Conservation (phyloP, 2,888 invertebrate species). For the Machimus atricapillus region DNA sequence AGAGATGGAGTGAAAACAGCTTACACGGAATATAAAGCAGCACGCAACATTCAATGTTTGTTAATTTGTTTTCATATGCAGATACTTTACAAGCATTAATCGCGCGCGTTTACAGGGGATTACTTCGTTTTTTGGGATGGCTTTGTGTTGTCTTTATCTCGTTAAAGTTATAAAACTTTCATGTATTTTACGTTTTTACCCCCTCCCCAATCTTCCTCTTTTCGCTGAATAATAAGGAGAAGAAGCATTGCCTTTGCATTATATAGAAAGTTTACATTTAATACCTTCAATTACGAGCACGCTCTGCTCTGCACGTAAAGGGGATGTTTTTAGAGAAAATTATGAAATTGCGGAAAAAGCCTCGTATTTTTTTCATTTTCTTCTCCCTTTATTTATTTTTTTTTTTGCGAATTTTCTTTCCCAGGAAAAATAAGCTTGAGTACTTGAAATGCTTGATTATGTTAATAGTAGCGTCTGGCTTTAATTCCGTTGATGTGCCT, state of each 20-base stretch:
- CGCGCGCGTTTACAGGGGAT: neutral
- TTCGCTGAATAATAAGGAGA: neutral
- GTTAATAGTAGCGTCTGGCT: neutral
- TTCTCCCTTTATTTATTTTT: neutral
- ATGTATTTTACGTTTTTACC: neutral
- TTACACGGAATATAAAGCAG: neutral
- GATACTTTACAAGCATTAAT: neutral
- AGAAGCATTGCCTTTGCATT: neutral
- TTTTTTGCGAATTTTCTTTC: neutral
- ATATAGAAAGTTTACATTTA: neutral
- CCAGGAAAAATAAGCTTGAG: neutral
- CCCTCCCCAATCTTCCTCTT: neutral
- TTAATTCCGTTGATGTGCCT: neutral
- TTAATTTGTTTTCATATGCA: neutral
- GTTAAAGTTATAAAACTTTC: neutral
- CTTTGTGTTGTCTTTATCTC: neutral
- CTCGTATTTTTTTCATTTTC: neutral
- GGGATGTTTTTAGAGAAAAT: neutral
- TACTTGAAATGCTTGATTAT: neutral
- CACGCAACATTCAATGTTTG: neutral
- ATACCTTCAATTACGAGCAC: neutral
- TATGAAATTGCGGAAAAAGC: neutral
- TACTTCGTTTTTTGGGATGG: neutral
- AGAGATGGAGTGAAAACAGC: neutral
- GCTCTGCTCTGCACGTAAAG: neutral